Evolutionary conservation across 2,888 invertebrate species (phyloP), one percentile per base, ranked within the genome.

Genomic region (Dicranocentrus wangi): DNA sequence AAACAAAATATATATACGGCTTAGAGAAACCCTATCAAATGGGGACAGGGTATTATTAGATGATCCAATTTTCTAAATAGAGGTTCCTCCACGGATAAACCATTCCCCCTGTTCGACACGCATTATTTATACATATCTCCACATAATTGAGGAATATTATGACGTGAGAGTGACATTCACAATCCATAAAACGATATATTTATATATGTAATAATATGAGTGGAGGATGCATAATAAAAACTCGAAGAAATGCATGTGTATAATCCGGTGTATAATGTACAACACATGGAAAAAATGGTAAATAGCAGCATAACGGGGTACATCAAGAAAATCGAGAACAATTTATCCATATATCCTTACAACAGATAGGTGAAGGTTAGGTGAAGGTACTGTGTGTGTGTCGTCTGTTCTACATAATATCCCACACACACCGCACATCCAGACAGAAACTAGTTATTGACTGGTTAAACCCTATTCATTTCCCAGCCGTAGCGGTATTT

Each of bases 1-100:
- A 32, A 25, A 58, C n/a, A n/a, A n/a, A n/a, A n/a, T n/a, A n/a
- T n/a, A n/a, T n/a, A n/a, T n/a, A n/a, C n/a, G 13, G 17, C 5
- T 51, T n/a, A 7, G 23, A 47, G 25, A 28, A 60, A 61, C 32
- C 76, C 58, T 28, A 17, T 15, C n/a, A 69, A 77, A 69, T 69
- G 68, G 61, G 76, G 76, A 27, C 76, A 77, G 2, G 13, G 42
- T 77, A 77, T 77, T 77, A 77, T 77, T 77, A 77, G 76, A 77
- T 61, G 69, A 69, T 69, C 76, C 27, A 69, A 23, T 43, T 76
- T 68, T 73, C 55, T 21, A 25, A 25, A 75, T 60, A 3, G 25
- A 32, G 23, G 32, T 32, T 32, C 32, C 32, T n/a, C 32, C 10
- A 15, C 47, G 5, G n/a, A 47, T 47, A 47, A 47, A 28, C 23